Base-by-base conservation (phyloP, 2,888 invertebrate genomes). In the Frankliniella fusca region DNA sequence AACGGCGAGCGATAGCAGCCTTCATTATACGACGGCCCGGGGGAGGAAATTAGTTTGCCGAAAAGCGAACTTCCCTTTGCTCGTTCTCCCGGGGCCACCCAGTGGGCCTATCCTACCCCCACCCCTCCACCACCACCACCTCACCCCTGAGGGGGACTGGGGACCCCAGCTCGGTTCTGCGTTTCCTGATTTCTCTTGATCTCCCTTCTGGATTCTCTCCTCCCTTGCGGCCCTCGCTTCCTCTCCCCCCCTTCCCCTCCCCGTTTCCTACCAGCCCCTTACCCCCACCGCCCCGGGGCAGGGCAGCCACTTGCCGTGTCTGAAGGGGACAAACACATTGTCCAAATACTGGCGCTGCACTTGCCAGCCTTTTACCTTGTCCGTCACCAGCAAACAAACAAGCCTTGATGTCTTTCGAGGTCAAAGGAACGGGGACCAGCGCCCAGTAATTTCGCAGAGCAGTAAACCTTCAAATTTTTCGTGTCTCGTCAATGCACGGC, bases 171-270 rank as follows among this genome's bases (percentile, higher is more conserved):
- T 38, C 38, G 38, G 38, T 38, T 61, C 11, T 27, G 70, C 70
- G 70, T 76, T 76, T 76, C 70, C 70, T 76, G 70, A 76, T 76
- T 76, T 76, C 70, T 76, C 70, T 76, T 76, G 70, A 76, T 76
- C 70, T 23, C 70, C 27, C 70, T 27, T 27, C 65, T n/a, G 5
- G n/a, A 11, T 5, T 70, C 70, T 23, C 70, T 3, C 70, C 70
- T 23, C 70, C 23, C 70, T n/a, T 23, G 18, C 65, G 15, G 9
- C 23, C 23, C 70, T n/a, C 70, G 20, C 70, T 2, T n/a, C 23
- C 70, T 70, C 70, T n/a, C 70, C 2, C 70, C 12, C 23, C 11
- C 70, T 3, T 23, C 11, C 70, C 9, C 70, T 76, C 27, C 27
- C 70, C 2, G 23, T 70, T 27, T 23, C 70, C 27, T n/a, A n/a